These are phyloP conservation scores for Mycetomoellerius zeteki DNA, from an alignment of 1,140 invertebrate species.

Conservation along the genomic window DNA sequence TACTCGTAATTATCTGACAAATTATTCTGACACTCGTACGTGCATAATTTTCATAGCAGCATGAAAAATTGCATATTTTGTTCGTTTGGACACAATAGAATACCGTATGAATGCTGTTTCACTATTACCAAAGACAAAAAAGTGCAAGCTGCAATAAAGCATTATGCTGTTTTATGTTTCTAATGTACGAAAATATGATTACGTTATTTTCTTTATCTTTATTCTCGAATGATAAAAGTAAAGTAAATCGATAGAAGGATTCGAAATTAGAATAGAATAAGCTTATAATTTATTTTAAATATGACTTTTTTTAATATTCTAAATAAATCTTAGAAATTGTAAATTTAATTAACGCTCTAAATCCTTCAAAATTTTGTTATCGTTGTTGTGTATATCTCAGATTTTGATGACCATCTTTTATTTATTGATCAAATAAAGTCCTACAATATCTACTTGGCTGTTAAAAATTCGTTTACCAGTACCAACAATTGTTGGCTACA, in stretches of 20 bases:
- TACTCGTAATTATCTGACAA: neutral
- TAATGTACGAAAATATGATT: neutral
- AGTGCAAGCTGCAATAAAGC: no score
- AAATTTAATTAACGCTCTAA: neutral
- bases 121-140: conserved; percentile 14
- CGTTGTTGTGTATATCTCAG: neutral
- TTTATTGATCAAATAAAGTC: conserved; percentile 14
- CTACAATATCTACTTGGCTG: neutral
- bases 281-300: neutral
- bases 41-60: conserved; percentile 43
- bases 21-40: conserved; percentile 47
- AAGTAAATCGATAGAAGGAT: neutral
- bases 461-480: neutral
- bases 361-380: neutral
- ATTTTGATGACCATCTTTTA: neutral
- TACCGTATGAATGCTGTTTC: conserved; percentile 3
- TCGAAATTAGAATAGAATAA: neutral
- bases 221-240: no score
- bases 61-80: conserved; percentile 19
- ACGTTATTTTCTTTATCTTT: neutral
- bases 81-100: neutral
- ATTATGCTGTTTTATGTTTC: neutral
- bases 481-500: neutral
- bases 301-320: neutral
- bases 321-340: conserved; percentile 1